Conservation (phyloP, 2,113 vertebrate species). For the Myanophis thanlyinensis region DNA sequence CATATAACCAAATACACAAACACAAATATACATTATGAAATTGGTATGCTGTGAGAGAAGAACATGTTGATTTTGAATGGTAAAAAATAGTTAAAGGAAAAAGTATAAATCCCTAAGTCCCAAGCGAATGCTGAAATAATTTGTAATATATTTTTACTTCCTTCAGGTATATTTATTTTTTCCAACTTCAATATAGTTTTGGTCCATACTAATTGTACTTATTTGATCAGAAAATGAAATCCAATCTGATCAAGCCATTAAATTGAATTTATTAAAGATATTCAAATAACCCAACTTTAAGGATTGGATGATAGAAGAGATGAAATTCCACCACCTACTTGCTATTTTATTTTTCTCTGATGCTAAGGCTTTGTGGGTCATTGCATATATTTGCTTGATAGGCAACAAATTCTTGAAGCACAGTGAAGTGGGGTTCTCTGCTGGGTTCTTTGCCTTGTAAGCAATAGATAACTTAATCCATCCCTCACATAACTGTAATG, state of each 20-base stretch:
- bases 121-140: not conserved
- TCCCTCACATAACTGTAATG: too few species aligned
- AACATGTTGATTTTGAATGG: not conserved
- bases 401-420: too few species aligned
- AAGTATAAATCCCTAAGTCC: not conserved
- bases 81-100: not conserved
- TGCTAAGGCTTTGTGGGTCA: too few species aligned
- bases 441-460: too few species aligned
- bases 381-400: too few species aligned
- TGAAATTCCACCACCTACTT: not conserved
- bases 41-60: not conserved
- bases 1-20: too few species aligned
- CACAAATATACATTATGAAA: not conserved
- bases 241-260: not conserved
- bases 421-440: too few species aligned
- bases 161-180: not conserved
- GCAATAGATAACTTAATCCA: too few species aligned
- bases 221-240: not conserved
- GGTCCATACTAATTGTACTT: accelerated
- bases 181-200: not conserved
- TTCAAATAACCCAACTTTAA: not conserved
- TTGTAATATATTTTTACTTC: not conserved
- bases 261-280: not conserved
- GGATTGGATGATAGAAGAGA: not conserved
- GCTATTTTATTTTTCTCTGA: not conserved